Evolutionary conservation across 1,140 invertebrate species (phyloP).

Genomic region (Anoplolepis gracilipes): DNA sequence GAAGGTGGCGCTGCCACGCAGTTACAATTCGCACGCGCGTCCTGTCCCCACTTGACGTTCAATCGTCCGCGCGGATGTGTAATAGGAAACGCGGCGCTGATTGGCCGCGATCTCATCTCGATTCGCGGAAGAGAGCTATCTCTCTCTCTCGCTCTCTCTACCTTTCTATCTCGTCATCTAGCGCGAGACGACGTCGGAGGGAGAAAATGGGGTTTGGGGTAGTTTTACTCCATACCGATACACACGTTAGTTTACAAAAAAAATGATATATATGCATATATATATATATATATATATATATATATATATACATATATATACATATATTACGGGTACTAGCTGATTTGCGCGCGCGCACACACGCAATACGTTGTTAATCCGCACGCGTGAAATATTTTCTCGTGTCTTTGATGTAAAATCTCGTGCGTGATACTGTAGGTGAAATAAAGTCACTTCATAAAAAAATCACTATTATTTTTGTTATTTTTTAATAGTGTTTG

Average conservation of each 20-base stretch:
- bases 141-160: conserved; percentile 31
- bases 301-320: too few relatives aligned
- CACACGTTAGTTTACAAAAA: conserved; percentile 21
- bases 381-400: conserved; percentile 1
- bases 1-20: conserved; percentile 56
- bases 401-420: background rate
- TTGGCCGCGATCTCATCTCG: conserved; percentile 59
- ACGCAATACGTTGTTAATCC: conserved; percentile 18
- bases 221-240: conserved; percentile 33
- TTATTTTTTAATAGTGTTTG: too few relatives aligned
- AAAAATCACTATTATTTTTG: too few relatives aligned
- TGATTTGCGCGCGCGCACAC: too few relatives aligned
- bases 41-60: conserved; percentile 32
- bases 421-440: background rate
- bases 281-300: too few relatives aligned
- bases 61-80: conserved; percentile 28
- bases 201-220: background rate
- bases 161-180: conserved; percentile 5
- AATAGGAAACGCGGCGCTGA: conserved; percentile 48
- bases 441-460: too few relatives aligned
- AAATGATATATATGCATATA: too few relatives aligned
- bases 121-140: conserved; percentile 34
- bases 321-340: background rate
- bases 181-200: background rate
- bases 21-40: conserved; percentile 42